Evolutionary conservation across 2,797 vertebrate genomes (phyloP).

Genomic region (Phaenicophaeus curvirostris): DNA sequence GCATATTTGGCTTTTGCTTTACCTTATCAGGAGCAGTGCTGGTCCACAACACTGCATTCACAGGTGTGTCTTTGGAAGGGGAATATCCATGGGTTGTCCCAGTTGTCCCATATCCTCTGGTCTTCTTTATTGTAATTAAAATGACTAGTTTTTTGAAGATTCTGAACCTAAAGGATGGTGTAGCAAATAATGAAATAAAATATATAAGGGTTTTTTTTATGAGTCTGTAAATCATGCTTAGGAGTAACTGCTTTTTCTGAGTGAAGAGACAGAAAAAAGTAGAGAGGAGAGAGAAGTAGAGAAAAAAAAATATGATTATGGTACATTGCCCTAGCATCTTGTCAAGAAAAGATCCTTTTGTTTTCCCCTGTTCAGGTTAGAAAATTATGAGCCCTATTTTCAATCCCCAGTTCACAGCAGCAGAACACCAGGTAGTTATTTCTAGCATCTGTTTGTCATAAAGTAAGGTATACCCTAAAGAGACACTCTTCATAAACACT

Average conservation of each 20-base stretch:
- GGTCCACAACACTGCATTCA: background rate
- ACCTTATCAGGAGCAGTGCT: background rate
- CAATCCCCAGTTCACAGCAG: slow-evolving; percentile 26
- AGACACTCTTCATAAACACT: slow-evolving; percentile 69
- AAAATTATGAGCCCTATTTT: slow-evolving; percentile 44
- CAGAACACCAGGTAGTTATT: slow-evolving; percentile 49
- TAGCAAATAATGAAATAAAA: background rate
- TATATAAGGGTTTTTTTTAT: fast-evolving
- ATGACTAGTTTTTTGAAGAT: background rate
- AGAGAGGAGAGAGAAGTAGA: background rate
- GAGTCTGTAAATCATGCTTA: background rate
- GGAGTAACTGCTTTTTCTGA: background rate
- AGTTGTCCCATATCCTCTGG: background rate
- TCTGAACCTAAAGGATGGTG: background rate
- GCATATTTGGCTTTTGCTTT: background rate
- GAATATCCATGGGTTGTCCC: background rate
- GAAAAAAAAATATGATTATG: background rate
- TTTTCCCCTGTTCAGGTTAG: slow-evolving; percentile 22
- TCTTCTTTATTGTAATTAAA: background rate
- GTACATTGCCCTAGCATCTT: background rate
- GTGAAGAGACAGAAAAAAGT: background rate
- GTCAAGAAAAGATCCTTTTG: background rate
- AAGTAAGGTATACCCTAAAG: slow-evolving; percentile 68
- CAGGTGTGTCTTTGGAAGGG: background rate
- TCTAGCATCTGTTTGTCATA: slow-evolving; percentile 69